These are phyloP conservation scores for Myiozetetes cayanensis DNA, from an alignment of 2,113 vertebrate species.

Conservation along the genomic window DNA sequence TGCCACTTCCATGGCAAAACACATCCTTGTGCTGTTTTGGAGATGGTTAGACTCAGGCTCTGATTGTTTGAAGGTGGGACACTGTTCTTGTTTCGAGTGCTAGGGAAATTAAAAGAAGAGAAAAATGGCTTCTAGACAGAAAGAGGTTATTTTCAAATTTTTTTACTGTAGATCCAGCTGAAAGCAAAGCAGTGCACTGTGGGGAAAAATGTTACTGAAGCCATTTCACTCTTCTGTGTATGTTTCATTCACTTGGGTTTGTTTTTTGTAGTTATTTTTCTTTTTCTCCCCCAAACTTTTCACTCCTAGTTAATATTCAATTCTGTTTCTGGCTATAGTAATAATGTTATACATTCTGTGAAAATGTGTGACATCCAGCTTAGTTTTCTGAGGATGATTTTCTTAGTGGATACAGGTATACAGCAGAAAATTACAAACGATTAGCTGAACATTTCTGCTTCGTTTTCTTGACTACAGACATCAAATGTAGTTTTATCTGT, in stretches of 20 bases:
- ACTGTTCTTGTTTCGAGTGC: background rate
- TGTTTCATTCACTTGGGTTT: background rate
- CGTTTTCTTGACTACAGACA: constrained; percentile 34
- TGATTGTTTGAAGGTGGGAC: background rate
- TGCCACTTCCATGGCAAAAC: background rate
- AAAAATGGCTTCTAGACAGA: background rate
- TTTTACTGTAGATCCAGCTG: background rate
- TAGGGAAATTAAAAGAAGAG: background rate
- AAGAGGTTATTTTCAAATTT: background rate
- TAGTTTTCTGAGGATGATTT: background rate
- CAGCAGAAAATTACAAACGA: constrained; percentile 5
- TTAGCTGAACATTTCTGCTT: constrained; percentile 21
- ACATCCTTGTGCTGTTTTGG: background rate
- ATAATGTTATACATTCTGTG: background rate
- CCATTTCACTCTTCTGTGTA: background rate
- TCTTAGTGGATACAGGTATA: background rate
- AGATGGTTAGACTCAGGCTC: background rate
- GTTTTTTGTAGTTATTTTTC: background rate
- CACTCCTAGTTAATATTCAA: background rate
- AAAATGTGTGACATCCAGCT: background rate
- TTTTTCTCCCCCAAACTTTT: background rate
- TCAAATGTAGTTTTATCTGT: background rate
- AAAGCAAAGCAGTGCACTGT: background rate
- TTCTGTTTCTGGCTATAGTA: background rate
- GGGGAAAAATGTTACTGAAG: background rate